Base-by-base conservation (phyloP, 2,113 vertebrate species). In the Neodon shergylaensis region DNA sequence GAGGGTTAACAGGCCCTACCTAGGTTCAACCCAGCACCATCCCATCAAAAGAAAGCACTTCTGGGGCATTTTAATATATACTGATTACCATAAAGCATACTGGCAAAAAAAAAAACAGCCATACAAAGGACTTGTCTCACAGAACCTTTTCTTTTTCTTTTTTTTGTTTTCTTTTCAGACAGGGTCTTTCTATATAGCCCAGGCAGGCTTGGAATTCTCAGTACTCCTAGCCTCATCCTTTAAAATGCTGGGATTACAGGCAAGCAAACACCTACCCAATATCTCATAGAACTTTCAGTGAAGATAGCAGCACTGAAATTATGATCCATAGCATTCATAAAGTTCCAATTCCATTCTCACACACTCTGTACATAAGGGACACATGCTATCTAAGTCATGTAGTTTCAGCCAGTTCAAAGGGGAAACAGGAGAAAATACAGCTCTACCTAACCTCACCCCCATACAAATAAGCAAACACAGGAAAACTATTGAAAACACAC, bases 11-110 rank as follows among this genome's bases (percentile, higher is more conserved):
- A 87, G 47, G 85, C 66, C 13, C 31, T 54, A 54, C 13, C 11
- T 39, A 52, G 36, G 47, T 26, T 87, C 36, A 87, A 72, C 70
- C 68, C 47, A 73, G 24, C 39, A 54, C 8, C 14, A 72, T 74
- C n/a, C 49, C 14, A 47, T 39, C 49, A 33, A 61, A 61, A 76
- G 24, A 9, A 73, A 42, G 7, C 49, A 89, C 65, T 92, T 96
- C 73, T 93, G 86, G 66, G 94, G 96, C 73, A 82, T 92, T 92
- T 93, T 68, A 92, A n/a, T 84, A 92, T 74, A 94, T 92, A 65
- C 65, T 58, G 54, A 85, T 96, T 92, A 95, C 39, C 42, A 68
- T 72, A 78, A 78, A 70, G 70, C 63, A 97, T 88, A 49, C 47
- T 76, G 90, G 82, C 39, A 88, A 93, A 44, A 49, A 49, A 49